These are phyloP conservation scores for Diglossa cyanea DNA, from an alignment of 2,797 vertebrate species.

Conservation along the genomic window DNA sequence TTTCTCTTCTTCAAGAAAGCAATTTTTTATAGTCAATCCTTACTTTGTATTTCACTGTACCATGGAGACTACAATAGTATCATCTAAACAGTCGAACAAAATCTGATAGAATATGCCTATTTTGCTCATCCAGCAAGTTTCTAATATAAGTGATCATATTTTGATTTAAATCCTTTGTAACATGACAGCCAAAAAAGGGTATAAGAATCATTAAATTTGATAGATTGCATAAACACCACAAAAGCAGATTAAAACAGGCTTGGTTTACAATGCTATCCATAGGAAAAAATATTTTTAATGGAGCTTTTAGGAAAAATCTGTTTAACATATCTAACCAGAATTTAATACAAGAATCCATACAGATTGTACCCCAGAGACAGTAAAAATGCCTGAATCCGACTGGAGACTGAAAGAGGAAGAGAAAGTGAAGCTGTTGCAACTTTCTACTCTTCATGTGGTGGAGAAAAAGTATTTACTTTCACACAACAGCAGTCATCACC, in stretches of 20 bases:
- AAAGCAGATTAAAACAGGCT: constrained; percentile 11
- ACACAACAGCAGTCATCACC: background rate
- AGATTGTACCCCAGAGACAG: background rate
- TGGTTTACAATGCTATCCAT: background rate
- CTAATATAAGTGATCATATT: constrained; percentile 26
- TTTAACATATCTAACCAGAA: constrained; percentile 32
- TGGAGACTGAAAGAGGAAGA: background rate
- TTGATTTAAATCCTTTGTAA: constrained; percentile 16
- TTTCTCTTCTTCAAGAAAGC: background rate
- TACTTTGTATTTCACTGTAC: background rate
- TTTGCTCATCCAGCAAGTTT: background rate
- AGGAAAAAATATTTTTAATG: background rate
- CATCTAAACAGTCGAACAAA: background rate
- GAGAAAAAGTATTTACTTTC: background rate
- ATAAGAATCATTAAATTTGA: constrained; percentile 48
- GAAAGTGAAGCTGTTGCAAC: background rate
- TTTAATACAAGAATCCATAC: constrained; percentile 34
- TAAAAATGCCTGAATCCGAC: background rate
- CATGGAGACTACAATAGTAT: background rate
- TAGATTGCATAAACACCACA: constrained; percentile 31
- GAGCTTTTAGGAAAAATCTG: background rate
- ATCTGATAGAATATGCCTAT: background rate
- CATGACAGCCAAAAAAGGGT: constrained; percentile 12
- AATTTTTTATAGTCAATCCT: background rate
- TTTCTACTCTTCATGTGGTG: background rate